A percentile compares a stretch with the other conserved stretches of the same genome.
phyloP scores from a whole-genome alignment of 2,113 vertebrate species.

The Aegotheles bennettii region DNA sequence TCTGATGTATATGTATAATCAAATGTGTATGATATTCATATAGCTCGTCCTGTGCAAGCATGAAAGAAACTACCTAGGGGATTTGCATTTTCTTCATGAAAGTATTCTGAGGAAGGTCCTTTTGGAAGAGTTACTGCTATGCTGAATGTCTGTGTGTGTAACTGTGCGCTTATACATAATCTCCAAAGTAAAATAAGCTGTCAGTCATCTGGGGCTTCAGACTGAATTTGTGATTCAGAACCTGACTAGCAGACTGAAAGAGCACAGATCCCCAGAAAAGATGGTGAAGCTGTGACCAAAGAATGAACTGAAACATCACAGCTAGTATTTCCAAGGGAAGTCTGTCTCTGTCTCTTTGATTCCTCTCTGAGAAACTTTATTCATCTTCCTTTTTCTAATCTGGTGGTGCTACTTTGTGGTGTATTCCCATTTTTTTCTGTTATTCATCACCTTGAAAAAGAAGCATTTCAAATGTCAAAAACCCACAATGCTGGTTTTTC shows the following conservation, averaged over 20 bases:
- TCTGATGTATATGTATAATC: not conserved
- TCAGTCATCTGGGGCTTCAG: not conserved
- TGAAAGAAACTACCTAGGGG: not conserved
- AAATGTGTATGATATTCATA: not conserved
- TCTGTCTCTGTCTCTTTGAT: not conserved
- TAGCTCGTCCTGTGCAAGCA: not conserved
- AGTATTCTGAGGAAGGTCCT: not conserved
- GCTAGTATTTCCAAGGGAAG: not conserved
- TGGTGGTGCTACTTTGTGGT: not conserved
- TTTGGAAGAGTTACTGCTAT: not conserved
- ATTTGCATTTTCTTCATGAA: not conserved
- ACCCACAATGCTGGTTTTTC: not conserved
- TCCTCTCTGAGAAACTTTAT: not conserved
- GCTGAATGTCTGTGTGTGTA: not conserved
- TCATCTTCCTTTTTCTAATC: not conserved
- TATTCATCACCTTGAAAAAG: not conserved
- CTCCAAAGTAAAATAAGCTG: not conserved
- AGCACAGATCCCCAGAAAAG: not conserved
- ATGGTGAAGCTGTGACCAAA: not conserved
- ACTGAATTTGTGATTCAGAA: not conserved
- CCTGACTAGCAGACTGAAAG: not conserved
- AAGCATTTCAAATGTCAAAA: not conserved
- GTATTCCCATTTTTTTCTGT: not conserved
- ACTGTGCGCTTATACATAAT: not conserved
- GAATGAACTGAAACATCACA: conserved; percentile 9